A percentile compares a stretch with the other conserved stretches of the same genome.
Evolutionary conservation across 2,888 invertebrate species (phyloP).

Genomic region (Leptogaster cylindrica): DNA sequence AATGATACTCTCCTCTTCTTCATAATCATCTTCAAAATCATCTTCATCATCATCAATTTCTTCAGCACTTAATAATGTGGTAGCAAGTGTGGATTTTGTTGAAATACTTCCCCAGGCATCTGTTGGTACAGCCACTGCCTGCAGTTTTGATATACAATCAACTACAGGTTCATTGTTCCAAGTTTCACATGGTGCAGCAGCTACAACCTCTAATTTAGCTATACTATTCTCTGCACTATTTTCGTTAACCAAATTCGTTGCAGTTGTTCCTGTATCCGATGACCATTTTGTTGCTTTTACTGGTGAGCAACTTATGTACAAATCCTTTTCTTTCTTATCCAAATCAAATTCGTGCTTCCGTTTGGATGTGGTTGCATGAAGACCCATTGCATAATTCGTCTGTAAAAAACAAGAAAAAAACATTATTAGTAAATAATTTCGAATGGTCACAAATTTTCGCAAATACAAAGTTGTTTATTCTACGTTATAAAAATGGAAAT

Average conservation of each 20-base stretch:
- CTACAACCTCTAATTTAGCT: conserved; percentile 61
- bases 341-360: conserved; percentile 68
- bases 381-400: conserved; percentile 74
- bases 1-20: conserved; percentile 62
- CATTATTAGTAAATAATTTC: conserved; percentile 3
- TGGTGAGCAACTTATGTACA: conserved; percentile 64
- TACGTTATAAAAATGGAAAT: neutral
- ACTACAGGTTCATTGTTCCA: conserved; percentile 59
- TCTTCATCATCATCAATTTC: conserved; percentile 60
- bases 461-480: no score
- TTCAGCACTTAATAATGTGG: conserved; percentile 59
- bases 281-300: conserved; percentile 68
- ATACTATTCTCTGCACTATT: conserved; percentile 59
- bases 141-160: conserved; percentile 71
- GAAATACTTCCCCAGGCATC: conserved; percentile 65
- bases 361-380: conserved; percentile 74
- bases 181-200: conserved; percentile 56
- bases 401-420: conserved; percentile 50
- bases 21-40: conserved; percentile 62
- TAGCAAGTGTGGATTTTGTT: conserved; percentile 58
- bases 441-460: no score
- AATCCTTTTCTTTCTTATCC: conserved; percentile 62
- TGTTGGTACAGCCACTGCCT: conserved; percentile 73
- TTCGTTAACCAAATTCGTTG: neutral
- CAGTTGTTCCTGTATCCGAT: conserved; percentile 54